Evolutionary conservation across 2,113 vertebrate genomes (phyloP).

Genomic region (Thryonomys swinderianus): DNA sequence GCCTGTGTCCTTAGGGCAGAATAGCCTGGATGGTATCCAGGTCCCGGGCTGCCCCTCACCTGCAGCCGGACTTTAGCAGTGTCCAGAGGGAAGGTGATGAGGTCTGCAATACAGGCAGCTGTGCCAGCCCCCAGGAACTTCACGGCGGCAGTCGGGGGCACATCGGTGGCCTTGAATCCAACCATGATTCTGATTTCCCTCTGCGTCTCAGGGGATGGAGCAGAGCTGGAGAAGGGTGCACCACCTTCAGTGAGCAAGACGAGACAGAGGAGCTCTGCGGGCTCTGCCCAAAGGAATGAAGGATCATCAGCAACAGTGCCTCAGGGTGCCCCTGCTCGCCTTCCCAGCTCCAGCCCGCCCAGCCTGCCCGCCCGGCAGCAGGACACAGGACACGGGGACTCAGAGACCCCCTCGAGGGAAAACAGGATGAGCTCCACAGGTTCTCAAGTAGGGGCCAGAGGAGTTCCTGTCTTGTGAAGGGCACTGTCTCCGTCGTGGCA

Average conservation of each 20-base stretch:
- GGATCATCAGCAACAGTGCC: neutral
- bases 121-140: slow-evolving; percentile 93
- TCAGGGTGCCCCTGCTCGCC: neutral
- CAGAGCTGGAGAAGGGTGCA: neutral
- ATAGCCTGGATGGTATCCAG: neutral
- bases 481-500: neutral
- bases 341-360: fast-evolving
- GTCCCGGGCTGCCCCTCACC: slow-evolving; percentile 82
- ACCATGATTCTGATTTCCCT: slow-evolving; percentile 87
- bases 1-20: neutral
- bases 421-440: neutral
- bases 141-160: slow-evolving; percentile 90
- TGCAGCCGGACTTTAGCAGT: slow-evolving; percentile 94
- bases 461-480: neutral
- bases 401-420: neutral
- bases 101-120: slow-evolving; percentile 93
- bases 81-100: slow-evolving; percentile 93
- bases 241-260: slow-evolving; percentile 58
- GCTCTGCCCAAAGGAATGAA: slow-evolving; percentile 57
- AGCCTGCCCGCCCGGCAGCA: neutral
- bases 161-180: slow-evolving; percentile 91
- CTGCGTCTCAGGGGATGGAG: slow-evolving; percentile 62
- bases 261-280: slow-evolving; percentile 79
- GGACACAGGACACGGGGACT: neutral
- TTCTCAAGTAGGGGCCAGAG: neutral